Percentiles rank a stretch among this genome's conserved stretches.
Conservation (phyloP, 2,888 invertebrate genomes). For the Plutella xylostella region DNA sequence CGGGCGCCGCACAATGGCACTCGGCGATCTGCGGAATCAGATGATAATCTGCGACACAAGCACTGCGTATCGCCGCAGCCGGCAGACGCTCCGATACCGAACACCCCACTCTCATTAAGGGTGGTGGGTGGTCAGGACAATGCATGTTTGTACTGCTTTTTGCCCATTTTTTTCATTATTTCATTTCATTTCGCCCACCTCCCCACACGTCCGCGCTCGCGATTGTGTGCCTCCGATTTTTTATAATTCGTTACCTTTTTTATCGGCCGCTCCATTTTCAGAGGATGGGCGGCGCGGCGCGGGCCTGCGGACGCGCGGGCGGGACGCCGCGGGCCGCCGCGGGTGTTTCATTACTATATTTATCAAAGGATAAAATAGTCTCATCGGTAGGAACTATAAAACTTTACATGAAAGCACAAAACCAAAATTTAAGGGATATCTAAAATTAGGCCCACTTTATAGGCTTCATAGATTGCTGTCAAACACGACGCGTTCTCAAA, state of each 20-base stretch:
- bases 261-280: slow-evolving; percentile 69
- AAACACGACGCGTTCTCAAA: too few species aligned
- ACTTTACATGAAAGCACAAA: too few species aligned
- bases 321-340: slow-evolving; percentile 3
- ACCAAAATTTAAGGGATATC: too few species aligned
- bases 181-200: slow-evolving; percentile 69
- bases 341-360: neutral
- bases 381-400: too few species aligned
- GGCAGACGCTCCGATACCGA: slow-evolving; percentile 28
- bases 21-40: slow-evolving; percentile 29
- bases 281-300: slow-evolving; percentile 54
- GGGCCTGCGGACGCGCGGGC: slow-evolving; percentile 31
- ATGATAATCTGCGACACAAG: slow-evolving; percentile 62
- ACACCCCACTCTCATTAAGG: slow-evolving; percentile 51
- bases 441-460: too few species aligned
- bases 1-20: neutral
- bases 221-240: slow-evolving; percentile 66
- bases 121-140: slow-evolving; percentile 55
- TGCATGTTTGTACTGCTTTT: slow-evolving; percentile 70
- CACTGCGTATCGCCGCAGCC: slow-evolving; percentile 37
- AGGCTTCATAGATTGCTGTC: too few species aligned
- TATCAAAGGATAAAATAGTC: neutral
- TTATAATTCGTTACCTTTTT: slow-evolving; percentile 71
- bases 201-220: slow-evolving; percentile 65
- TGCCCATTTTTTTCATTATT: slow-evolving; percentile 71